Evolutionary conservation across 2,113 vertebrate genomes (phyloP).

Genomic region (Bettongia penicillata): DNA sequence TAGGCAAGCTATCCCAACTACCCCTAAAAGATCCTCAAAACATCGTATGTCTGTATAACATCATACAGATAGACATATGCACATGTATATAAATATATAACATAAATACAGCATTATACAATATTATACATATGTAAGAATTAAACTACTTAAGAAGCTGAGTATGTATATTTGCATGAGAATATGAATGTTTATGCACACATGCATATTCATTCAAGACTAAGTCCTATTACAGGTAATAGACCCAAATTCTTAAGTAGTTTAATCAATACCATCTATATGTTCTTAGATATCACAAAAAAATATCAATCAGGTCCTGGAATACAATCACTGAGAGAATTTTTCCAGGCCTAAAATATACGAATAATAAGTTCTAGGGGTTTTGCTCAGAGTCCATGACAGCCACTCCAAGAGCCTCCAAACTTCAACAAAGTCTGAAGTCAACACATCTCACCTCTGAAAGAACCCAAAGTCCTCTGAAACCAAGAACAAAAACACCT

Average conservation of each 20-base stretch:
- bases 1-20: background rate
- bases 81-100: background rate
- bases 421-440: constrained; percentile 16
- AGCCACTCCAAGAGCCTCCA: background rate
- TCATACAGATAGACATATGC: background rate
- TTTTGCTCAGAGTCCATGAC: constrained; percentile 18
- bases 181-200: background rate
- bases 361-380: background rate
- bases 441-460: constrained; percentile 4
- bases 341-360: background rate
- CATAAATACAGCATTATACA: background rate
- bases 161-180: background rate
- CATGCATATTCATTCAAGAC: background rate
- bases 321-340: background rate
- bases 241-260: constrained; percentile 4
- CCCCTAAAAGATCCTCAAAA: background rate
- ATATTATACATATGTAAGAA: background rate
- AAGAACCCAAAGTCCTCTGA: constrained; percentile 29
- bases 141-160: background rate
- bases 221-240: background rate
- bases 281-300: background rate
- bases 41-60: background rate
- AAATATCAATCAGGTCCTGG: background rate
- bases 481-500: constrained; percentile 37
- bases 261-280: background rate